A percentile compares a stretch with the other conserved stretches of the same genome.
Evolutionary conservation across 2,113 vertebrate species (phyloP).

Genomic region (Nanger granti): DNA sequence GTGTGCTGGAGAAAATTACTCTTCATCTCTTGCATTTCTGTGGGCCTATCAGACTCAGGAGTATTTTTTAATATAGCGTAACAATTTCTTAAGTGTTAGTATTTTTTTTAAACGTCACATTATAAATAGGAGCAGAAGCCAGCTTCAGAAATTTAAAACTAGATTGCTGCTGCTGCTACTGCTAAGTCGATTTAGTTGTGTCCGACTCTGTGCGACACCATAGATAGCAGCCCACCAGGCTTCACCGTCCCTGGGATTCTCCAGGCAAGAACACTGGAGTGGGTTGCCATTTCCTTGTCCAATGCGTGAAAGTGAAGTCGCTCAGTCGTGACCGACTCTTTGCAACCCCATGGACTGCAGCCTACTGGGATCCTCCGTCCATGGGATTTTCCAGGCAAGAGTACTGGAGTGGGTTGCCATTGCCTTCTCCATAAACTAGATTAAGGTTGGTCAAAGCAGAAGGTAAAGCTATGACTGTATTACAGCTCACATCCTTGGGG

Average conservation of each 20-base stretch:
- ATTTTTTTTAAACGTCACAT: not conserved
- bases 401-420: too few relatives aligned
- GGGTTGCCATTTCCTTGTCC: too few relatives aligned
- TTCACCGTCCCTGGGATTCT: too few relatives aligned
- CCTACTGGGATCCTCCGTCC: too few relatives aligned
- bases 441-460: not conserved
- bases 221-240: too few relatives aligned
- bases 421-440: not conserved
- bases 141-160: not conserved
- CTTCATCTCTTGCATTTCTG: constrained; percentile 25
- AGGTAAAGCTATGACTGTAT: not conserved
- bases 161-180: not conserved
- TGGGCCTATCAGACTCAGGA: not conserved
- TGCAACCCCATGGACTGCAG: too few relatives aligned
- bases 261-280: too few relatives aligned
- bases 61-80: constrained; percentile 28
- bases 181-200: too few relatives aligned
- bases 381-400: too few relatives aligned
- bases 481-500: not conserved
- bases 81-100: constrained; percentile 30
- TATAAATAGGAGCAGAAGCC: constrained; percentile 10
- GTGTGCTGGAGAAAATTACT: not conserved
- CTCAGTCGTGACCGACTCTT: too few relatives aligned
- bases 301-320: too few relatives aligned
- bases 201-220: too few relatives aligned